Evolutionary conservation across 2,888 invertebrate genomes (phyloP), one percentile per base, ranked within the genome.

Genomic region (Tenthredo distinguenda): DNA sequence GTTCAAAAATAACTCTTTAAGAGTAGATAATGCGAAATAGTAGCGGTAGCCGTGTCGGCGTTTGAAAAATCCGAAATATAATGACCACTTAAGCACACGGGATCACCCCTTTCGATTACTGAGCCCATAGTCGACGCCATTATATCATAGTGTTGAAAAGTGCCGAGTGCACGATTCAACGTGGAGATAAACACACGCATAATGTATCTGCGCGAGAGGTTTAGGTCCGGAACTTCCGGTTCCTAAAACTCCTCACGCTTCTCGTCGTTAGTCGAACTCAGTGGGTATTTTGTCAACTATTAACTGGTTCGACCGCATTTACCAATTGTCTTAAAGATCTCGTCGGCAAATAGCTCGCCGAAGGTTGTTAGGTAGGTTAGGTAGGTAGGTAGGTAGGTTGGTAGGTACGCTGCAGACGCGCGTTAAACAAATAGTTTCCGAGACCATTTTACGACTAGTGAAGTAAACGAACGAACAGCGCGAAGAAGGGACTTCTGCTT

Each of bases 381-480:
- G 21, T 58, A 50, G 47, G 43, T 58, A 55, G 26, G 21, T 65
- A 65, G n/a, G 62, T 82, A 65, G 43, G 40, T 82, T 55, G 55
- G 68, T 65, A 55, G 62, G 62, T n/a, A 34, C 62, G 50, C 12
- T 77, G 81, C 62, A 81, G 62, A 81, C 58, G 58, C 83, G 68
- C 83, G 83, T 83, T 83, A 83, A 83, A 83, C 83, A 83, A 83
- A 83, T 83, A 83, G 83, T 83, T 83, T 83, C 83, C 83, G 68
- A 71, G 68, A 71, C 68, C 68, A 83, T 71, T 83, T 83, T 83
- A 83, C 83, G 83, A 83, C 68, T 47, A 83, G 83, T 21, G 68
- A 71, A 7, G 47, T 26, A 68, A 47, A 83, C 43, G 71, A 83
- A 83, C 83, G 34, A 62, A 40, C 62, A 15, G 12, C 12, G 12